Evolutionary conservation across 2,888 invertebrate genomes (phyloP).

Genomic region (Chrysolina oricalcia): DNA sequence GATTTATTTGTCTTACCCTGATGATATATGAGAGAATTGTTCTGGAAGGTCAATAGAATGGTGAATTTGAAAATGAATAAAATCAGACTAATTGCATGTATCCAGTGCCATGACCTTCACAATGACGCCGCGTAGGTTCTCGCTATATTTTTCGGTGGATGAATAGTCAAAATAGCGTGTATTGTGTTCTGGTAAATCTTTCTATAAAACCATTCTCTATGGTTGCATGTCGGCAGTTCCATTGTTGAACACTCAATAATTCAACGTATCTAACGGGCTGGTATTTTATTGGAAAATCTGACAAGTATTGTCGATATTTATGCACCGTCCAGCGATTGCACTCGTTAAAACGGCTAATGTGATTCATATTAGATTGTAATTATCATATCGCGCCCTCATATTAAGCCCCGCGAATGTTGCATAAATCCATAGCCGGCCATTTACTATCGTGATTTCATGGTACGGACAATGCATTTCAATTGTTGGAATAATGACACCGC

Average conservation of each 20-base stretch:
- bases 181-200: not conserved
- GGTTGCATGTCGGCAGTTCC: slow-evolving; percentile 54
- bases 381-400: slow-evolving; percentile 61
- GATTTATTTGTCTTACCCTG: no score
- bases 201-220: slow-evolving; percentile 37
- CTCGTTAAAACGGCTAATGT: slow-evolving; percentile 63
- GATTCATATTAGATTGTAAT: slow-evolving; percentile 65
- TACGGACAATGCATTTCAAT: slow-evolving; percentile 38
- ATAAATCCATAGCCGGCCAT: slow-evolving; percentile 50
- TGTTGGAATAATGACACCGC: slow-evolving; percentile 20
- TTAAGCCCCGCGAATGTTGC: slow-evolving; percentile 52
- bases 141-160: no score
- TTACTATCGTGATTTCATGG: slow-evolving; percentile 42
- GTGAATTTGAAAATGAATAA: no score
- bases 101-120: no score
- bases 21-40: no score
- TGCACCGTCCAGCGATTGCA: slow-evolving; percentile 61
- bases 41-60: no score
- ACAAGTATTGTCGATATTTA: slow-evolving; percentile 66
- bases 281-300: slow-evolving; percentile 61
- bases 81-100: no score
- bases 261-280: slow-evolving; percentile 41
- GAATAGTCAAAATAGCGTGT: no score
- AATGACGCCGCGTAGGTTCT: no score
- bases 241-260: slow-evolving; percentile 55